Base-by-base conservation (phyloP, 1,140 invertebrate species). In the Apis dorsata region DNA sequence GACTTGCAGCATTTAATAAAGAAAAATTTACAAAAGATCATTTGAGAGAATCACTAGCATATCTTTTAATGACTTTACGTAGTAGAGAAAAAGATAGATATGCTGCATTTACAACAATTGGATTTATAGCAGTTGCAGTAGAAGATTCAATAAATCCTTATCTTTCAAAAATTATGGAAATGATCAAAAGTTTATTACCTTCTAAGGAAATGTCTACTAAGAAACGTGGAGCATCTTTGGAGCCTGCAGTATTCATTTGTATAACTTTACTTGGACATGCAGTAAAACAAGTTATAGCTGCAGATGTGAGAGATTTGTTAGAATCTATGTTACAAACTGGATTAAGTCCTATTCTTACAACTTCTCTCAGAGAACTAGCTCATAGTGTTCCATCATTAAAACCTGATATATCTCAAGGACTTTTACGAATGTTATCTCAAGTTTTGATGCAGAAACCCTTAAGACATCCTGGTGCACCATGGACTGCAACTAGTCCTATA, bases 311-410 rank as follows among this genome's bases (percentile, higher is more conserved):
- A 78, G 97, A 98, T 69, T 94, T 99, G 17, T 93, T 99, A 17
- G 98, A 99, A 88, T 96, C 97, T 19, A 98, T 99, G 97, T 95
- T 99, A 89, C 96, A 97, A 10, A 98, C 98, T 15, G 98, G 98
- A 7, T 93, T 99, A 9, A 99, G 97, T 89, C 96, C 97, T 28
- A 97, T 98, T 1, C 94, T 99, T 49, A 99, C 98, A 1, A 97
- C 98, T 13, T 98, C 98, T 57, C 94, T 99, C 21, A 95, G 98
- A 79, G 98, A 99, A 92, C 93, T 99, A 28, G 98, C 98, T 24
- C 96, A 96, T 83, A 97, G 97, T 91, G 97, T 99, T 69, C 98
- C 99, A 13, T 94, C 96, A 66, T 94, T 99, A 7, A 99, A 98
- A 93, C 95, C 96, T 57, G 96, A 98, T 90, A 99, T 99, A 90